Evolutionary conservation across 2,888 invertebrate species (phyloP), one percentile per base, ranked within the genome.

Genomic region (Tetragonula carbonaria): DNA sequence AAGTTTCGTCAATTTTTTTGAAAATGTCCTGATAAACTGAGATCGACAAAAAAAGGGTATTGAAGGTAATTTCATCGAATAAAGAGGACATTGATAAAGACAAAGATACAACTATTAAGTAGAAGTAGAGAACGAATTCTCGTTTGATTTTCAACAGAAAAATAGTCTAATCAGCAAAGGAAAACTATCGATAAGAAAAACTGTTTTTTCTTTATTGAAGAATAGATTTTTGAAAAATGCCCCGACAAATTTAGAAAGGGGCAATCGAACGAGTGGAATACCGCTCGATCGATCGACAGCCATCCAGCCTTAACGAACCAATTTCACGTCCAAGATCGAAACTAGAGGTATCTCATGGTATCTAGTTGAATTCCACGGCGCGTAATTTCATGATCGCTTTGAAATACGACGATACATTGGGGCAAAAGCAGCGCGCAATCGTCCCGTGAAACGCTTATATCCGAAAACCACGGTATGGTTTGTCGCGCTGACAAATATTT

Each of bases 401-500:
- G 13, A 2, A 21, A 16, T 33, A 4, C 1, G 23, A 28, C 23
- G 63, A 23, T 33, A 33, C 38, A 28, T 28, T 28, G 18, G 38
- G 11, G 4, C 4, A 53, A 16, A n/a, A 18, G 5, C 28, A 23
- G 2, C 71, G 45, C 73, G 71, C 66, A 28, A 80, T 77, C 11
- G 65, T 77, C 80, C 55, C 71, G 50, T 65, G 59, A 62, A 55
- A 67, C 6, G 11, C 23, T 28, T 75, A 76, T 68, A 74, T 74
- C 81, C 76, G 65, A 50, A 59, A 77, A 76, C 38, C 18, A 33
- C 38, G 73, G 28, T 28, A 2, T 33, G 66, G 28, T 28, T 68
- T n/a, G 13, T 23, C 13, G n/a, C 62, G 33, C 38, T 21, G 74
- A 72, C 67, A 82, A 82, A 80, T 80, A 72, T 84, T 73, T 74